A percentile compares a stretch with the other conserved stretches of the same genome.
Evolutionary conservation across 2,113 vertebrate species (phyloP).

Genomic region (Capricornis sumatraensis): DNA sequence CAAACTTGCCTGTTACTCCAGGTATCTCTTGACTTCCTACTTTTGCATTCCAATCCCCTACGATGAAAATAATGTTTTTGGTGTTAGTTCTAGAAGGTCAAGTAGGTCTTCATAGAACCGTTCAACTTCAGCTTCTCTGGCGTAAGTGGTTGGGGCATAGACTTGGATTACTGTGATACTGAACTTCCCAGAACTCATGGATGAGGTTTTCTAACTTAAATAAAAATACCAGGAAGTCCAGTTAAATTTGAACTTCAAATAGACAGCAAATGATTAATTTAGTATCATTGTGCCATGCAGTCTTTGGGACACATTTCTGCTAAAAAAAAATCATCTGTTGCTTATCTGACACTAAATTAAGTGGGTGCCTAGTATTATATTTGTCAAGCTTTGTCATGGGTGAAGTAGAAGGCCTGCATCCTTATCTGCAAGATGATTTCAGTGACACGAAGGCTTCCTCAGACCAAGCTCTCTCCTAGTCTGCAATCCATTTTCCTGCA

Average conservation of each 20-base stretch:
- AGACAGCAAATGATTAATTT: not conserved
- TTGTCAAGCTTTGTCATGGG: not conserved
- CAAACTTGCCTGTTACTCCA: not conserved
- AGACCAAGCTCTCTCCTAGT: not conserved
- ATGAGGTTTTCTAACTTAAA: not conserved
- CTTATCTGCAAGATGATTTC: not conserved
- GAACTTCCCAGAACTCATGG: not conserved
- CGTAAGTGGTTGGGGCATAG: not conserved
- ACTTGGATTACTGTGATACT: not conserved
- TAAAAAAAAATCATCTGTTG: not conserved
- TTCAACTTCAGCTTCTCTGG: not conserved
- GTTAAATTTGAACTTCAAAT: not conserved
- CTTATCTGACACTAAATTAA: not conserved
- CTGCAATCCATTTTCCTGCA: not conserved
- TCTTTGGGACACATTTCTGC: not conserved
- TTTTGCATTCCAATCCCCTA: not conserved
- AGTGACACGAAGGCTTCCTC: not conserved
- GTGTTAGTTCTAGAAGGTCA: not conserved
- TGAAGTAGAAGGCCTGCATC: not conserved
- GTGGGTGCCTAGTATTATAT: not conserved
- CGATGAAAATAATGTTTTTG: not conserved
- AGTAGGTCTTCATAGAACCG: not conserved
- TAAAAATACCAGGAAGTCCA: not conserved
- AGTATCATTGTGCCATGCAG: not conserved
- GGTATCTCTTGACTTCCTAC: not conserved